Base-by-base conservation (phyloP, 2,797 vertebrate genomes). In the Tenualosa thibaudeaui region DNA sequence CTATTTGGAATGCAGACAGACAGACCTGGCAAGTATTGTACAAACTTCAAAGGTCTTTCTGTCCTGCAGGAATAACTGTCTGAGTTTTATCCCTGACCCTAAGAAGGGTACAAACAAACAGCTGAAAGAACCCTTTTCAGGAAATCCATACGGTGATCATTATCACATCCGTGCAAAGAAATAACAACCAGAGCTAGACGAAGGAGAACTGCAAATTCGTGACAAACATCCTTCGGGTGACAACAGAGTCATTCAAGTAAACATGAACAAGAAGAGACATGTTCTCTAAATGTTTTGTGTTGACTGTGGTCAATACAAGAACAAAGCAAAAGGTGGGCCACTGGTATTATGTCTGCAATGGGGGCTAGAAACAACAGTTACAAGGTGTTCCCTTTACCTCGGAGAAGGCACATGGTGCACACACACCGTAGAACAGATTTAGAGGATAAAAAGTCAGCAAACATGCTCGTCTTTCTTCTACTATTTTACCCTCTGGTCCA, bases 401-500 rank as follows among this genome's bases (percentile, higher is more conserved):
- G 22, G 37, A 46, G 37, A 46, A 46, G 71, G 22, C 71, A 43
- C 71, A 78, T 46, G 71, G 37, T 46, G 50, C 2, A 37, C 19
- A 17, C 71, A 78, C 19, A 78, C 37, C 46, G 71, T 40, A 19
- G 58, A 78, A 22, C 5, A 22, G 13, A 22, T 46, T 43, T 43
- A 22, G 37, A 78, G 40, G 37, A 17, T 40, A 46, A 31, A 78
- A 78, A 58, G 78, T 8, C 31, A 82, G 26, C 88, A 88, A 92
- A 90, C 89, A 84, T 26, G 49, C 81, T 84, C 46, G 81, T 83
- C 81, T 88, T 83, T 88, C 88, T 17, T 24, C 10, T 82, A 24
- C 17, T 81, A 71, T 88, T 89, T 78, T 78, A 78, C 71, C 84
- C 84, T 90, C 85, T 90, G 89, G 91, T 86, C 90, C 87, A 51